These are phyloP conservation scores for Xenopus borealis DNA, from an alignment of 2,113 vertebrate genomes.

Conservation along the genomic window DNA sequence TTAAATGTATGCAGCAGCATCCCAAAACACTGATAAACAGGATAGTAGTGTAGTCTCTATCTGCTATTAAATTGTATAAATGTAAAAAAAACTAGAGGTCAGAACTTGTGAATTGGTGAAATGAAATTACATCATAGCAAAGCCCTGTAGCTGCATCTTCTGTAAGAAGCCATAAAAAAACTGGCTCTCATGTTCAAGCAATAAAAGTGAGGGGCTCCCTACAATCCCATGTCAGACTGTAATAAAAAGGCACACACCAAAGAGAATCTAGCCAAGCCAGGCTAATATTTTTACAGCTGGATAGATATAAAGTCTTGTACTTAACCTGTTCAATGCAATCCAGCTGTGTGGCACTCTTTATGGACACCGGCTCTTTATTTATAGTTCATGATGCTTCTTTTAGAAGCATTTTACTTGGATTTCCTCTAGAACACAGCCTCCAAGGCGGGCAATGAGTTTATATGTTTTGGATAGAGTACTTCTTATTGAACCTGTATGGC, in stretches of 20 bases:
- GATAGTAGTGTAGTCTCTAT: no score
- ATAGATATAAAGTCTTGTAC: neutral
- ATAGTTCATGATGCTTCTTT: conserved; percentile 11
- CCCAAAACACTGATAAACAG: no score
- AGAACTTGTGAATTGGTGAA: no score
- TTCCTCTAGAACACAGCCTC: neutral
- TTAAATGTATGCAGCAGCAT: no score
- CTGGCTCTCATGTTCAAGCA: neutral
- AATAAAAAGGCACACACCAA: neutral
- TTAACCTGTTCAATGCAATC: neutral
- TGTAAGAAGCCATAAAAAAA: no score
- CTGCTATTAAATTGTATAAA: no score
- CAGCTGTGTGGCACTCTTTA: neutral
- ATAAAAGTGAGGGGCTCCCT: neutral
- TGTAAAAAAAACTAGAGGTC: no score
- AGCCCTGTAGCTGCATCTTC: no score
- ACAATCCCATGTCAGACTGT: neutral
- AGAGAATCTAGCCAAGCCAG: neutral
- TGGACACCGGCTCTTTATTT: neutral
- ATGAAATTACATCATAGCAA: no score
- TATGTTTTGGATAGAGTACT: conserved; percentile 31
- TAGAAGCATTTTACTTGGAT: neutral
- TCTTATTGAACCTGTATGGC: conserved; percentile 19
- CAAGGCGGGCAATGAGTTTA: conserved; percentile 2
- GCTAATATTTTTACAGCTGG: conserved; percentile 1